phyloP scores from a whole-genome alignment of 2,888 invertebrate species.

The Lasioglossum figueresi region DNA sequence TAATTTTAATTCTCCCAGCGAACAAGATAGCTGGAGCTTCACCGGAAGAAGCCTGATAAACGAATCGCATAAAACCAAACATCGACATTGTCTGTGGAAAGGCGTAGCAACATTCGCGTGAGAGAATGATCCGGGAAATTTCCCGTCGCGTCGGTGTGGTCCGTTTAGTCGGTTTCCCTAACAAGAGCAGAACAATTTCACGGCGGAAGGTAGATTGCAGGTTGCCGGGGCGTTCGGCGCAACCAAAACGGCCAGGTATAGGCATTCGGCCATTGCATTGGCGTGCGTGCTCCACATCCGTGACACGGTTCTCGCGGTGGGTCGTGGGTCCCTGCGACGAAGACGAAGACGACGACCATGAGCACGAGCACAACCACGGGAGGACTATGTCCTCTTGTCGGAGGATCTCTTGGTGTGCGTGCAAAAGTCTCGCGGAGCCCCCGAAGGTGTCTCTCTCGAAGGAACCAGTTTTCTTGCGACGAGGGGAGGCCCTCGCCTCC shows the following conservation, averaged over 20 bases:
- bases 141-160: not conserved
- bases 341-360: not conserved
- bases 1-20: not conserved
- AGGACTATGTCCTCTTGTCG: constrained; percentile 18
- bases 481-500: constrained; percentile 29
- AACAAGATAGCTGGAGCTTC: not conserved
- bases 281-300: constrained; percentile 82
- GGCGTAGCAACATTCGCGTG: not conserved
- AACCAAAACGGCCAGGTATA: constrained; percentile 32
- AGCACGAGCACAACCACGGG: constrained; percentile 31
- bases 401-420: not conserved
- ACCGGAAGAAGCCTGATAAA: not conserved
- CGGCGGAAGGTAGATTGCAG: not conserved
- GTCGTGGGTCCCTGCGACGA: constrained; percentile 59
- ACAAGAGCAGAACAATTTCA: not conserved
- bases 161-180: not conserved
- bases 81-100: not conserved
- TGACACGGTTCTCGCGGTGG: constrained; percentile 82
- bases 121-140: not conserved
- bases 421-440: not conserved
- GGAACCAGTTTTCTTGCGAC: constrained; percentile 63
- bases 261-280: constrained; percentile 33
- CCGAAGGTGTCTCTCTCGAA: constrained; percentile 20
- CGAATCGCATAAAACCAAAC: not conserved
- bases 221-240: constrained; percentile 17